These are phyloP conservation scores for Drosophila lowei DNA, from an alignment of 1,140 invertebrate species.

Conservation along the genomic window DNA sequence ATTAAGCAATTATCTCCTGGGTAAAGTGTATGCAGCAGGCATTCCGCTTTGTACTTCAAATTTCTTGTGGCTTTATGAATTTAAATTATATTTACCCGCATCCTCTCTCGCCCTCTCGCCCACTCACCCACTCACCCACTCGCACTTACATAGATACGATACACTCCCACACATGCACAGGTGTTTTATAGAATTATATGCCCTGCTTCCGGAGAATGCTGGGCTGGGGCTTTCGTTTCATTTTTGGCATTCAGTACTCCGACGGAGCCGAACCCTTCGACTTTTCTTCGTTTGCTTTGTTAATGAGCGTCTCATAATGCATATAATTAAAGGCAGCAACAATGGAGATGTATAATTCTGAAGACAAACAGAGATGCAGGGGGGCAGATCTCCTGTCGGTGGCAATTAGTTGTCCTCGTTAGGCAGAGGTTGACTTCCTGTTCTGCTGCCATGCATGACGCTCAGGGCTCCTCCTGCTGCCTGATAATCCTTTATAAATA, in stretches of 20 bases:
- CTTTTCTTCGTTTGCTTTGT: constrained; percentile 75
- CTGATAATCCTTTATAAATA: constrained; percentile 76
- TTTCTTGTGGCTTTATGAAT: constrained; percentile 62
- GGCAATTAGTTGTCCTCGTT: constrained; percentile 74
- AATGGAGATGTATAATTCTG: constrained; percentile 35
- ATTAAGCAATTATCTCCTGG: no score
- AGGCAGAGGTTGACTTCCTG: constrained; percentile 67
- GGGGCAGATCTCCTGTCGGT: constrained; percentile 24
- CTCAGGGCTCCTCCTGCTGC: constrained; percentile 21
- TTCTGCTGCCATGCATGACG: constrained; percentile 59
- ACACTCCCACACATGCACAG: constrained; percentile 17
- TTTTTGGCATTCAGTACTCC: constrained; percentile 46
- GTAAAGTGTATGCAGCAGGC: constrained; percentile 8
- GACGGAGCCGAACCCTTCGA: constrained; percentile 34
- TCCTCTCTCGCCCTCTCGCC: not conserved
- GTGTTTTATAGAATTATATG: constrained; percentile 55
- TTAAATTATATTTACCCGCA: constrained; percentile 62
- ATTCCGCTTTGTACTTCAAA: constrained; percentile 17
- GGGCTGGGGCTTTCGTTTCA: constrained; percentile 33
- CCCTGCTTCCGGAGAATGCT: constrained; percentile 7
- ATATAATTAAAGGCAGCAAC: constrained; percentile 69
- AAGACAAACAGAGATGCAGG: not conserved
- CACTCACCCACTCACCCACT: no score
- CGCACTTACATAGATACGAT: not conserved
- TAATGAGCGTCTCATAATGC: constrained; percentile 75